Conservation (phyloP, 2,797 vertebrate genomes). For the Bradypodion pumilum region DNA sequence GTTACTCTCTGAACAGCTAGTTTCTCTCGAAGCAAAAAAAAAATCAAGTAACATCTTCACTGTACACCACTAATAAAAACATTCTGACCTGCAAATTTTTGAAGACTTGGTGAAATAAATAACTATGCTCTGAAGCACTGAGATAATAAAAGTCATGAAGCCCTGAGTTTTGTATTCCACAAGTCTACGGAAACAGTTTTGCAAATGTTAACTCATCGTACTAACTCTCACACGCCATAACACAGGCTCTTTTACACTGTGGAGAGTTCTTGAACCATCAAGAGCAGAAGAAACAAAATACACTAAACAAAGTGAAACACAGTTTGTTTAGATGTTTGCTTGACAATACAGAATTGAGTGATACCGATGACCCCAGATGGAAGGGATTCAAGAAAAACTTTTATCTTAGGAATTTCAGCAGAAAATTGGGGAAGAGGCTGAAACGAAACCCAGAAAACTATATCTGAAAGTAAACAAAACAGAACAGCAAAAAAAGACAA, state of each 20-base stretch:
- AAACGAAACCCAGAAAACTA: not conserved
- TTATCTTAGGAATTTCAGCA: not conserved
- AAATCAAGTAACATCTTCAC: not conserved
- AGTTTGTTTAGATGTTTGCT: not conserved
- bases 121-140: not conserved
- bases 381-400: not conserved
- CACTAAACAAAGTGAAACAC: not conserved
- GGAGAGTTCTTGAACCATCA: not conserved
- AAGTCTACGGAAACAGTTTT: not conserved
- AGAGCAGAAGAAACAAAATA: not conserved
- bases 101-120: not conserved
- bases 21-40: conserved; percentile 2
- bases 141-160: not conserved
- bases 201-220: not conserved
- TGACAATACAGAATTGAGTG: not conserved
- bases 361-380: not conserved
- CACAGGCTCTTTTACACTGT: not conserved
- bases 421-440: not conserved
- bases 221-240: conserved; percentile 1
- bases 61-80: conserved; percentile 14
- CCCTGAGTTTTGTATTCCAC: not conserved
- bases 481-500: too few relatives aligned
- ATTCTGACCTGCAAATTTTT: not conserved
- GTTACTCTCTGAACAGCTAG: conserved; percentile 16
- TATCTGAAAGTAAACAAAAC: too few relatives aligned